Conservation (phyloP, 37 sponge, comb jelly and placozoan genomes). For the Bolinopsis microptera region DNA sequence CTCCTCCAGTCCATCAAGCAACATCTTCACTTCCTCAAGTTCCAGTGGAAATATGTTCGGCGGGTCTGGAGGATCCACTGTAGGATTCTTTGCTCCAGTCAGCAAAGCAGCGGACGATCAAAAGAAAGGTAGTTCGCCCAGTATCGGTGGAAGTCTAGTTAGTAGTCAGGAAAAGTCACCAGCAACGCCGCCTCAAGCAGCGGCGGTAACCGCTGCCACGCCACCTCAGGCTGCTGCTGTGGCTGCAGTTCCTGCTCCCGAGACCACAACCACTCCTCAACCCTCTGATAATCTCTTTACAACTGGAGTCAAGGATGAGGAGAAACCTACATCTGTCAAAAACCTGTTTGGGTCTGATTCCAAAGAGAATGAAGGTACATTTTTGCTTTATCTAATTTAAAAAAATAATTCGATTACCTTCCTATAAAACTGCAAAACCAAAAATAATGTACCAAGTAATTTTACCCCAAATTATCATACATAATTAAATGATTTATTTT, state of each 20-base stretch:
- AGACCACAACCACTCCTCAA: neutral
- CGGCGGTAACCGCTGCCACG: neutral
- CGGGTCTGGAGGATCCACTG: slow-evolving; percentile 31
- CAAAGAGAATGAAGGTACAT: slow-evolving; percentile 33
- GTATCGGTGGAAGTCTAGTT: slow-evolving; percentile 50
- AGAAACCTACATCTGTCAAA: neutral
- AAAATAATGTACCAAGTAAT: neutral
- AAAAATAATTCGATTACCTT: neutral
- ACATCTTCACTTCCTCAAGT: slow-evolving; percentile 24
- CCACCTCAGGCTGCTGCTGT: neutral
- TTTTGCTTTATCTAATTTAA: no score
- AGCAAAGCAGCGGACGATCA: neutral
- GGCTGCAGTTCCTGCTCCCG: neutral
- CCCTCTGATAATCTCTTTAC: neutral
- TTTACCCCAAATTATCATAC: neutral
- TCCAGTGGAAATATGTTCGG: neutral
- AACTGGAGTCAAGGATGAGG: neutral
- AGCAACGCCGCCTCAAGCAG: neutral
- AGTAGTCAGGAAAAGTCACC: slow-evolving; percentile 62
- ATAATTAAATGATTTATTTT: neutral
- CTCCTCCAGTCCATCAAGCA: neutral
- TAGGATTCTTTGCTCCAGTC: slow-evolving; percentile 28
- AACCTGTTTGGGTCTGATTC: slow-evolving; percentile 26
- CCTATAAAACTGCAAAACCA: neutral
- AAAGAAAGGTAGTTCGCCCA: slow-evolving; percentile 43